Evolutionary conservation across 1,140 invertebrate species (phyloP), one percentile per base, ranked within the genome.

Genomic region (Parapsyche elsis): DNA sequence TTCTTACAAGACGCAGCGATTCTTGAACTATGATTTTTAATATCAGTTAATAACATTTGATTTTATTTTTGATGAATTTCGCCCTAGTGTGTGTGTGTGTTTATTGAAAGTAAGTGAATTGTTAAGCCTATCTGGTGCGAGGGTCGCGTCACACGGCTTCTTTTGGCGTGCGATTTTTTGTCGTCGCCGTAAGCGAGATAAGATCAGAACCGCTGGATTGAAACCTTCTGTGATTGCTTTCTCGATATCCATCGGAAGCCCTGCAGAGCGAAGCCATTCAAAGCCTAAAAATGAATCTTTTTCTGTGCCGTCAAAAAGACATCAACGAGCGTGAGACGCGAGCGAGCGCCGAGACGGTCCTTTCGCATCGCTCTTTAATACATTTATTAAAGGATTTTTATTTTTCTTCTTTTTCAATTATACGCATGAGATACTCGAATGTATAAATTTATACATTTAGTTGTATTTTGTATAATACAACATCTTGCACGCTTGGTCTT

Each of bases 141-240:
- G 14, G 21, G 19, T 67, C 64, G 21, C 1, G 24, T 10, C 59
- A 19, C 21, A 5, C 16, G 16, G 12, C 49, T 14, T 16, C 2
- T 53, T 14, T 53, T 4, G 2, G 16, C 16, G 49, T 53, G 16
- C 1, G 16, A 53, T 53, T 14, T 53, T 53, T 14, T 53, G 16
- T 53, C 16, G 12, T 53, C 49, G 24, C 19, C 61, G 19, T 67
- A 23, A 23, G 61, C 61, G 24, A 67, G 71, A 73, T 73, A 73
- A 73, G 44, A 73, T 73, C 71, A 73, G 71, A 16, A 21, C 71
- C 71, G 38, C 38, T 38, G 71, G 71, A 73, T 73, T 38, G 26
- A 38, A 21, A 73, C 30, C 71, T 10, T 73, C 71, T 73, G 71
- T 73, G 71, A 73, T 73, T 73, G 71, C 71, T 73, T 73, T 73